These are phyloP conservation scores for Rhodophaea formosa DNA, from an alignment of 2,888 invertebrate species.

Conservation along the genomic window DNA sequence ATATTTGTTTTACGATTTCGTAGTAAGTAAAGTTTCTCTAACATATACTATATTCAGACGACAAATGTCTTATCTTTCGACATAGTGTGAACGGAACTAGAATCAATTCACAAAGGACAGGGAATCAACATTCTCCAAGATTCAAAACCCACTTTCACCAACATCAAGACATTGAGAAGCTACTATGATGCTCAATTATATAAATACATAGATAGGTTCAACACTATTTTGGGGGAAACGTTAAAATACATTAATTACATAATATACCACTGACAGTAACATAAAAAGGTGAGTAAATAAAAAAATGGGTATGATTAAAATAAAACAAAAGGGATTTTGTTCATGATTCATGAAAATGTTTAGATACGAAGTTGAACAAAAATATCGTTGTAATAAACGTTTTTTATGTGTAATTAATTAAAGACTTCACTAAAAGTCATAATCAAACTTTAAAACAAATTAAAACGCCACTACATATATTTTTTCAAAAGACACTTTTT, in stretches of 20 bases:
- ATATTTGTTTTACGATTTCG: too few species aligned
- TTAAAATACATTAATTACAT: neutral
- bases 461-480: too few species aligned
- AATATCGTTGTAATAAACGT: too few species aligned
- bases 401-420: too few species aligned
- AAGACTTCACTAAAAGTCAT: too few species aligned
- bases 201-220: conserved; percentile 9
- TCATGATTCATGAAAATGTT: neutral
- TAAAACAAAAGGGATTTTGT: neutral
- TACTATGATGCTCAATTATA: conserved; percentile 1
- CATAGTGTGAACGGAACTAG: conserved; percentile 3
- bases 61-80: neutral
- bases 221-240: neutral
- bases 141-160: conserved; percentile 12
- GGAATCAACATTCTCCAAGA: neutral
- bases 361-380: too few species aligned
- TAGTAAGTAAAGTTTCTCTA: too few species aligned
- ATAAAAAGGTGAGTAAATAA: neutral
- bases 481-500: too few species aligned
- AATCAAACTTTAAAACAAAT: too few species aligned
- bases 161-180: conserved; percentile 16
- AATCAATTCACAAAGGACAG: neutral
- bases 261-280: neutral
- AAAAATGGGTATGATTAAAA: neutral
- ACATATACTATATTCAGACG: too few species aligned